These are phyloP conservation scores for Drosophila varians DNA, from an alignment of 1,140 invertebrate genomes.

Conservation along the genomic window DNA sequence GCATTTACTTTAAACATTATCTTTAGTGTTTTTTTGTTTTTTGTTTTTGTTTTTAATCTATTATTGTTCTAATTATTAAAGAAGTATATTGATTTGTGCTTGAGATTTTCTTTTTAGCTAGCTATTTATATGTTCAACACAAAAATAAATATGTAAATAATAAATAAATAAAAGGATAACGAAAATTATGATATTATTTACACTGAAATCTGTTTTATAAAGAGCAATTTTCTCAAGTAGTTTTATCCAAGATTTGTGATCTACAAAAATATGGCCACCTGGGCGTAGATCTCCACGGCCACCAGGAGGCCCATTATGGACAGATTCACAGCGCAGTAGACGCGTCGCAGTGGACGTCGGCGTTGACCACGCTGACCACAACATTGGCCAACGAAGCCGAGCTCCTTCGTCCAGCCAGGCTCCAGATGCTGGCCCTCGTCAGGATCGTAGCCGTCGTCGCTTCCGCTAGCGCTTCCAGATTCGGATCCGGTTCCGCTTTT, in stretches of 20 bases:
- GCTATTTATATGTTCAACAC: no score
- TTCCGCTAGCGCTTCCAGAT: conserved; percentile 1
- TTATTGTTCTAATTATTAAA: conserved; percentile 27
- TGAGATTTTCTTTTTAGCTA: neutral
- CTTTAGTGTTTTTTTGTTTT: neutral
- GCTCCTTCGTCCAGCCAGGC: conserved; percentile 21
- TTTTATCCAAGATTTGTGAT: neutral
- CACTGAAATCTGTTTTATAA: no score
- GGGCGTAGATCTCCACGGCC: conserved; percentile 78
- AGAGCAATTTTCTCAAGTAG: no score
- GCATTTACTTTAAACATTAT: neutral
- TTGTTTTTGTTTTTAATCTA: conserved; percentile 11
- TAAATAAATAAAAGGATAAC: no score
- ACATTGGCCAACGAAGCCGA: conserved; percentile 50
- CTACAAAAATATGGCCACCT: conserved; percentile 78
- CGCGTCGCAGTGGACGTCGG: conserved; percentile 83
- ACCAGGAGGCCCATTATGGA: conserved; percentile 75
- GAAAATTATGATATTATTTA: no score
- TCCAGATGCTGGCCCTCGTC: conserved; percentile 54
- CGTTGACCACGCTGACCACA: conserved; percentile 78
- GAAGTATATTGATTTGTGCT: neutral
- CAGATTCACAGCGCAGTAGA: conserved; percentile 81
- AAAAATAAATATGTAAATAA: no score
- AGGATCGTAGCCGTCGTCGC: conserved; percentile 32
- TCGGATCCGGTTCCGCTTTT: conserved; percentile 17